These are phyloP conservation scores for Centropus bengalensis DNA, from an alignment of 2,113 vertebrate genomes.

Conservation along the genomic window DNA sequence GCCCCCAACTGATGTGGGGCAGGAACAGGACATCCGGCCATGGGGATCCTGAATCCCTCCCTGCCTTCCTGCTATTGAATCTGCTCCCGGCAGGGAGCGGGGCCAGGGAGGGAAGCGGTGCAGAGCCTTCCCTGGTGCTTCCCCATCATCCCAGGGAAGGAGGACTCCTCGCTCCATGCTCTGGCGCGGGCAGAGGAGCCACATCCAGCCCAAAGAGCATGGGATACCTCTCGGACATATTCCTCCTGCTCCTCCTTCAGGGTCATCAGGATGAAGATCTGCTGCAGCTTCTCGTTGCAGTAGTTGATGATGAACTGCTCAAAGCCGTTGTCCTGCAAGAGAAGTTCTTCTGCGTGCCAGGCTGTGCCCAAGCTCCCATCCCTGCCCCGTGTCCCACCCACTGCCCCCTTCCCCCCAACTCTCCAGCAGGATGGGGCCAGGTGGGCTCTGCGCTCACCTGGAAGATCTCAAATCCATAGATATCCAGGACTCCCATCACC, in stretches of 20 bases:
- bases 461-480: conserved; percentile 84
- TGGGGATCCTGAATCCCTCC: background rate
- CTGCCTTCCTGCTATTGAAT: conserved; percentile 60
- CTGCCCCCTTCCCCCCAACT: too few relatives aligned
- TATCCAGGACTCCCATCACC: conserved; percentile 85
- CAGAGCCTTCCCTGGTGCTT: background rate
- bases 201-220: rapidly evolving
- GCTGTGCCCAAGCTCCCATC: rapidly evolving
- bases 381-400: background rate
- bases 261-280: conserved; percentile 82
- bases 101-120: rapidly evolving
- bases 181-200: background rate
- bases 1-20: background rate
- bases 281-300: conserved; percentile 85
- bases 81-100: background rate
- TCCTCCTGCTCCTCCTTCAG: conserved; percentile 85
- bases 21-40: background rate
- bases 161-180: rapidly evolving
- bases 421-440: background rate
- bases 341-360: background rate
- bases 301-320: conserved; percentile 88
- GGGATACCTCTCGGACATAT: conserved; percentile 78
- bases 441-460: conserved; percentile 55
- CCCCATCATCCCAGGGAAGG: background rate
- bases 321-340: conserved; percentile 77